Evolutionary conservation across 2,888 invertebrate genomes (phyloP), one percentile per base, ranked within the genome.

Genomic region (Hemicrepidius hirtus): DNA sequence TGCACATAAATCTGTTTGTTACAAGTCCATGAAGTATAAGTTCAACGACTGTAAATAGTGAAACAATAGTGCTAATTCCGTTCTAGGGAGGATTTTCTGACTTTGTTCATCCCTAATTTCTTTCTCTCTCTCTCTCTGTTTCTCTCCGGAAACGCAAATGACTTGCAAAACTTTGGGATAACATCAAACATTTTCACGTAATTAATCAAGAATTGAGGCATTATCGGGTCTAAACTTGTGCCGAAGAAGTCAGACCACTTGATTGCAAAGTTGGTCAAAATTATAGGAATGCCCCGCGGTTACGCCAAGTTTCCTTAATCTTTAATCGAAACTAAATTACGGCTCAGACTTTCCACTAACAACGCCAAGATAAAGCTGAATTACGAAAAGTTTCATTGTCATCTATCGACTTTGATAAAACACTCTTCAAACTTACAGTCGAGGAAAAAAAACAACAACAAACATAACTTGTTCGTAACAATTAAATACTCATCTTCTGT

Each of bases 251-350:
- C 60, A 53, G 57, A 50, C 68, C 71, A 67, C 76, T 69, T 68
- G 74, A 74, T 74, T 74, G 74, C 68, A 76, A 76, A 76, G 66
- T 74, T 74, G 73, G 68, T 76, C 73, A 70, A 73, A 74, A 76
- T 74, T 74, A 76, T 71, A 74, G 68, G 74, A 74, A 76, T 76
- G 68, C 69, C 76, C 75, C 59, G 63, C 66, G 74, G 74, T 67
- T 73, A 66, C 63, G 65, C 40, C 53, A 65, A 73, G 50, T 69
- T 73, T 69, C 55, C 59, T 64, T 62, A 68, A 73, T 73, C 73
- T 69, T 73, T 73, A 68, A 69, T 73, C 73, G 65, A 73, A 69
- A 69, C 64, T 69, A 73, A 73, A 73, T 68, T 73, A 73, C 64
- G 40, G 32, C 40, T 55, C 35, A 53, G 28, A 62, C 60, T 68